phyloP scores from a whole-genome alignment of 2,888 invertebrate genomes.

The Coleophora deauratella region DNA sequence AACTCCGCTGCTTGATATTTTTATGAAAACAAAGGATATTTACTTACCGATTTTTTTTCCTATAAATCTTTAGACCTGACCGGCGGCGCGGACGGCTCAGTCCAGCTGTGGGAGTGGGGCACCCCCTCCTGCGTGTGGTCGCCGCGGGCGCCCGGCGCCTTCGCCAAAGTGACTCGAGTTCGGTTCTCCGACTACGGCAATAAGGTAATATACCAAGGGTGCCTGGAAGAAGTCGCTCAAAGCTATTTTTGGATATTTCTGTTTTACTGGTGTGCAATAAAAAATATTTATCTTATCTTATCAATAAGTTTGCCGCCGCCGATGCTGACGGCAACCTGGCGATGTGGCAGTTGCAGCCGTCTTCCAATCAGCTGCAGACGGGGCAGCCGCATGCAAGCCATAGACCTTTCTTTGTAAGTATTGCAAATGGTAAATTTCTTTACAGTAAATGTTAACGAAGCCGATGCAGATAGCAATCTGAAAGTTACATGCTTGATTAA shows the following conservation, averaged over 20 bases:
- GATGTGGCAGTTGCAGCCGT: conserved; percentile 92
- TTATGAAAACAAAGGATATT: too few species aligned
- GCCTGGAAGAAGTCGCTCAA: too few species aligned
- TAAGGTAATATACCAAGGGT: too few species aligned
- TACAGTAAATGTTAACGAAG: too few species aligned
- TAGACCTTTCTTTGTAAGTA: conserved; percentile 90
- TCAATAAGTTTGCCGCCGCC: conserved; percentile 98
- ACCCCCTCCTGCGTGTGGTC: conserved; percentile 92
- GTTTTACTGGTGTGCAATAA: too few species aligned
- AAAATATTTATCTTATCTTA: too few species aligned
- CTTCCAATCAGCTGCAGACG: conserved; percentile 64
- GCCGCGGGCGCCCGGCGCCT: conserved; percentile 94
- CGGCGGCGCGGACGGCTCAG: conserved; percentile 96
- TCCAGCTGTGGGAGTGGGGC: conserved; percentile 98
- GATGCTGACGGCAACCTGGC: conserved; percentile 98
- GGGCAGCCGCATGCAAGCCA: conserved; percentile 74
- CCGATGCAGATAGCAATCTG: too few species aligned
- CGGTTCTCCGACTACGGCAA: conserved; percentile 97
- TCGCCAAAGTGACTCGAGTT: conserved; percentile 96
- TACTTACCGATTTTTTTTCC: too few species aligned
- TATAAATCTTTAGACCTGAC: conserved; percentile 84
- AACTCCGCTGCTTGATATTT: too few species aligned
- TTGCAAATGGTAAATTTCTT: background rate
- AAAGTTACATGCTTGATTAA: too few species aligned
- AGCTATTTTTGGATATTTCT: too few species aligned